Evolutionary conservation across 2,797 vertebrate species (phyloP).

Genomic region (Onychomys leucogaster): DNA sequence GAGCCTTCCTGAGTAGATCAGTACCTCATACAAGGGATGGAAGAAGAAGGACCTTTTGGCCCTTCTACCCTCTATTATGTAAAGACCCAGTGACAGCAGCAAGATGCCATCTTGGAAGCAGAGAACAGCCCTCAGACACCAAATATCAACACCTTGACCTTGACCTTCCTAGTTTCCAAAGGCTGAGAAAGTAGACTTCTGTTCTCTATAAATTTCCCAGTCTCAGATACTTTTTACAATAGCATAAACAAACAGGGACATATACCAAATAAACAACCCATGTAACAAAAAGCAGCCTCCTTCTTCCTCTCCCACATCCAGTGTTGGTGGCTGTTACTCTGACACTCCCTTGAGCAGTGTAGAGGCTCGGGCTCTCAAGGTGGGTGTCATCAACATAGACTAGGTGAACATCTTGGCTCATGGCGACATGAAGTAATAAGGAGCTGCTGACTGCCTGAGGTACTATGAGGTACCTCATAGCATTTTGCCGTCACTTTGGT

Average conservation of each 20-base stretch:
- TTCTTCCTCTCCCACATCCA: not conserved
- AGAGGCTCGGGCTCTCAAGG: not conserved
- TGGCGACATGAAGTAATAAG: not conserved
- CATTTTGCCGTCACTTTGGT: not conserved
- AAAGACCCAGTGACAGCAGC: not conserved
- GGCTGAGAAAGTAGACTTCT: not conserved
- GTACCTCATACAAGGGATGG: not conserved
- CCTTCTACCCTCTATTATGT: not conserved
- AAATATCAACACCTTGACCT: not conserved
- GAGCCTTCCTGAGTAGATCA: not conserved
- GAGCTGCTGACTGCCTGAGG: not conserved
- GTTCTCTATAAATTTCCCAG: not conserved
- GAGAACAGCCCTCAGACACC: not conserved
- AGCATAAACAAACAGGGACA: not conserved
- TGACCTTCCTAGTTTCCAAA: not conserved
- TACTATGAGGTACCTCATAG: not conserved
- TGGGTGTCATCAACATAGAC: not conserved
- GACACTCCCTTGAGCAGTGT: not conserved
- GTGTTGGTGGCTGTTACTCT: not conserved
- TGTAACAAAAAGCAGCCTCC: not conserved
- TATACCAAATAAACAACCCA: conserved; percentile 14
- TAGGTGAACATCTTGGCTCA: not conserved
- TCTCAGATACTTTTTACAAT: not conserved
- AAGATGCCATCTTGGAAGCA: not conserved
- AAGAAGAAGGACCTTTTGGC: not conserved